These are phyloP conservation scores for Ondatra zibethicus DNA, from an alignment of 2,113 vertebrate species.

Conservation along the genomic window DNA sequence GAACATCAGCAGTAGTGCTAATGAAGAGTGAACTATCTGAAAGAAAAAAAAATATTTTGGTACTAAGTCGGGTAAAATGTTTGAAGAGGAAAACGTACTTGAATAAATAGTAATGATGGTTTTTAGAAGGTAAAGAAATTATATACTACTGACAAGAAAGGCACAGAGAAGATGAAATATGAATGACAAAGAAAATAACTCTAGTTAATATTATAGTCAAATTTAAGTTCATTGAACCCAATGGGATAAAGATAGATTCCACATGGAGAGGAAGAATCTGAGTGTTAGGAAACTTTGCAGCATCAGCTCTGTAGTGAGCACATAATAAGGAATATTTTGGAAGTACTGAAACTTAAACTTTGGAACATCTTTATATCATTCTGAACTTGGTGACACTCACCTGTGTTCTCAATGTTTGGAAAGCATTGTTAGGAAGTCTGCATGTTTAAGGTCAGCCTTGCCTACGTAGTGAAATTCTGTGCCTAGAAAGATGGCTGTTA, in stretches of 20 bases:
- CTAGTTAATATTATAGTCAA: background rate
- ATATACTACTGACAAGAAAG: background rate
- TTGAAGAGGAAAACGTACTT: background rate
- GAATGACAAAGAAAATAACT: background rate
- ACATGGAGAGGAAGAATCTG: background rate
- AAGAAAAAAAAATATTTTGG: background rate
- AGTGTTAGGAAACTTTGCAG: background rate
- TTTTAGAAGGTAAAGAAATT: background rate
- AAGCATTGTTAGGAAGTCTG: background rate
- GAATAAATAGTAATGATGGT: background rate
- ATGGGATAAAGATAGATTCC: background rate
- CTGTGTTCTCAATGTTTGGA: background rate
- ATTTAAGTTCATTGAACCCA: background rate
- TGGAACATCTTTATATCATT: background rate
- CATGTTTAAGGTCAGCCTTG: background rate
- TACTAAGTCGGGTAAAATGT: background rate
- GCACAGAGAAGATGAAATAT: background rate
- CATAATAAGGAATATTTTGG: background rate
- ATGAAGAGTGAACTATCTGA: background rate
- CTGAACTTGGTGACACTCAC: background rate
- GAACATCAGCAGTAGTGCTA: background rate
- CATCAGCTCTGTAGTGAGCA: background rate
- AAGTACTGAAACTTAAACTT: background rate
- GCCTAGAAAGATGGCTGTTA: too few relatives aligned
- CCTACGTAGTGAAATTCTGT: background rate